Conservation (phyloP, 1,140 invertebrate genomes). For the Drosophila tropicalis region DNA sequence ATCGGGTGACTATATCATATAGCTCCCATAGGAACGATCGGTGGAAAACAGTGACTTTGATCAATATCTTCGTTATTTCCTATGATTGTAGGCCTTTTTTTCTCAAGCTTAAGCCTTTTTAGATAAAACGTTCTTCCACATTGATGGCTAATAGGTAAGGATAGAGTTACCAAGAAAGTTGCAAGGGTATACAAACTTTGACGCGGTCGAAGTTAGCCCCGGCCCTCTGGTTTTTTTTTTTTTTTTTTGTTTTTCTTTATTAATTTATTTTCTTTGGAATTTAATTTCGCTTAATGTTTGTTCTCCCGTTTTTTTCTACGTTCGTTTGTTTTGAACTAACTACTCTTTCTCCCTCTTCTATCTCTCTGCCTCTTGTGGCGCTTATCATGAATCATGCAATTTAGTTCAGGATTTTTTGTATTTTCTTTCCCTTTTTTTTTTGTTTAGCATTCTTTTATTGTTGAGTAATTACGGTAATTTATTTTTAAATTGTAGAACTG, state of each 20-base stretch:
- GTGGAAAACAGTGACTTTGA: too few relatives aligned
- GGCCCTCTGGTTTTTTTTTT: too few relatives aligned
- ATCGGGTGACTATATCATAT: too few relatives aligned
- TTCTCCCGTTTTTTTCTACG: constrained; percentile 16
- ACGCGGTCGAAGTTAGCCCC: too few relatives aligned
- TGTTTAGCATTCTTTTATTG: constrained; percentile 19
- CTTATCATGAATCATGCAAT: constrained; percentile 40
- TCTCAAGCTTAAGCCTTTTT: too few relatives aligned
- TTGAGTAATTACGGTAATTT: constrained; percentile 28
- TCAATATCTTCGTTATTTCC: too few relatives aligned
- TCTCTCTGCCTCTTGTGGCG: background rate
- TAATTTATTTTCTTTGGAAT: constrained; percentile 59
- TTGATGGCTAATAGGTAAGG: too few relatives aligned
- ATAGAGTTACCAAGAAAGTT: too few relatives aligned
- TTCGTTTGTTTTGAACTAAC: constrained; percentile 14
- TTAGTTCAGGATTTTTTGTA: constrained; percentile 19
- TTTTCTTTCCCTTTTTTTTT: constrained; percentile 6
- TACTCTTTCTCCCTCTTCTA: background rate
- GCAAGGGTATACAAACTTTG: too few relatives aligned
- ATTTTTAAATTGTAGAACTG: constrained; percentile 20
- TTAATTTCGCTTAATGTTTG: constrained; percentile 52
- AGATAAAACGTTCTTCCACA: too few relatives aligned
- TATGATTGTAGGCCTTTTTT: too few relatives aligned
- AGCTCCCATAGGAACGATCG: too few relatives aligned
- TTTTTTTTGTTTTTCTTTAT: constrained; percentile 48